Evolutionary conservation across 2,113 vertebrate species (phyloP).

Genomic region (Calidris pygmaea): DNA sequence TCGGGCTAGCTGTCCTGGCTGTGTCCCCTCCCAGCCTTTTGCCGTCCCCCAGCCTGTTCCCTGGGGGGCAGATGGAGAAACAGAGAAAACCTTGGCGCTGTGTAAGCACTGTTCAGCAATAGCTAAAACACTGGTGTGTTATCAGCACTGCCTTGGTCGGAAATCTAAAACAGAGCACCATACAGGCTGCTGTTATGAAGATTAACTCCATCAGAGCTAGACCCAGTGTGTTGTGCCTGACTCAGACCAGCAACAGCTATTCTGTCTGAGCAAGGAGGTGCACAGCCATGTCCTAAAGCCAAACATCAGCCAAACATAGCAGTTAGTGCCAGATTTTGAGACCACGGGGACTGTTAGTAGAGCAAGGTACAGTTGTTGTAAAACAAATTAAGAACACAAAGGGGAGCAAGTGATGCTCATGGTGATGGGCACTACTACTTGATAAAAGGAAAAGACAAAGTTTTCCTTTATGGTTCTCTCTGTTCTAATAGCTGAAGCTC

Average conservation of each 20-base stretch:
- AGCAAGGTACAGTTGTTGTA: neutral
- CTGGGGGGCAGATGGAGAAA: neutral
- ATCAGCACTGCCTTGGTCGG: neutral
- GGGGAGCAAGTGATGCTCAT: neutral
- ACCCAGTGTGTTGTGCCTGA: neutral
- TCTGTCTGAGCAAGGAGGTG: neutral
- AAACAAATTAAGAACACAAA: neutral
- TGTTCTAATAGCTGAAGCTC: neutral
- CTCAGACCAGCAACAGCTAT: neutral
- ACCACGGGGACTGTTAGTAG: neutral
- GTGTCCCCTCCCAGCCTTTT: neutral
- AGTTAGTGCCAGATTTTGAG: neutral
- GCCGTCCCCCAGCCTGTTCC: neutral
- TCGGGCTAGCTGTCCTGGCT: neutral
- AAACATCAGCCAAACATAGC: neutral
- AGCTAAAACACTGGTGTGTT: neutral
- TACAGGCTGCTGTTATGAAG: neutral
- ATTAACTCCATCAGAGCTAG: neutral
- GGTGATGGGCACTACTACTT: neutral
- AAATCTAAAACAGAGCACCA: neutral
- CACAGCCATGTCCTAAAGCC: neutral
- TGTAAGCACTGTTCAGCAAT: neutral
- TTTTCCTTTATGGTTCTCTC: neutral
- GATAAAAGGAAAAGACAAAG: neutral
- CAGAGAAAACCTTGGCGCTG: neutral